A percentile compares a stretch with the other conserved stretches of the same genome.
These are phyloP conservation scores for Grammomys surdaster DNA, from an alignment of 2,113 vertebrate species.

Conservation along the genomic window DNA sequence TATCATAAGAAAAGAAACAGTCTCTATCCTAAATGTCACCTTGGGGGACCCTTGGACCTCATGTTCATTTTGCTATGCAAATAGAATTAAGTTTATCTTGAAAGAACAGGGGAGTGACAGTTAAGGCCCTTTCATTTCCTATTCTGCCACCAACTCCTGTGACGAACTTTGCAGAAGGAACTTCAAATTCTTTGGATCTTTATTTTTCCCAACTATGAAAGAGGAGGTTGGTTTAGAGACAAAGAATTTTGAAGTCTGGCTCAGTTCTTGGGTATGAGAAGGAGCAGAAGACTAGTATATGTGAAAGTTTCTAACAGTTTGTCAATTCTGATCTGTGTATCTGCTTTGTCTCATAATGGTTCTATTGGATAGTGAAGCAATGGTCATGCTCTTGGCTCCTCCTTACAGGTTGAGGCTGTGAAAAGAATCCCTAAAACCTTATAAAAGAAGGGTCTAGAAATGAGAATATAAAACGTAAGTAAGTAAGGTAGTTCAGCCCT, in stretches of 20 bases:
- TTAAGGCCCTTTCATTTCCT: slow-evolving; percentile 57
- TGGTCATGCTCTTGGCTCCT: not conserved
- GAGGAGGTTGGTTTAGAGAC: not conserved
- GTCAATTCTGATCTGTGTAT: not conserved
- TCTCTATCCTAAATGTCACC: slow-evolving; percentile 70
- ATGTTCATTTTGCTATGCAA: slow-evolving; percentile 78
- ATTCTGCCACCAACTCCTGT: slow-evolving; percentile 41
- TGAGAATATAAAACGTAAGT: not conserved
- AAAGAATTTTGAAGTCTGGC: not conserved
- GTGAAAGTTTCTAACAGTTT: slow-evolving; percentile 1
- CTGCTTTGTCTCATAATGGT: not conserved
- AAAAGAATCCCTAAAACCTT: not conserved
- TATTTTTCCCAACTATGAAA: slow-evolving; percentile 60
- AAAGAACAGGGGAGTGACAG: slow-evolving; percentile 58
- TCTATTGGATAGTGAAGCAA: not conserved
- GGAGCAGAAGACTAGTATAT: not conserved
- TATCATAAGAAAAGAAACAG: slow-evolving; percentile 60
- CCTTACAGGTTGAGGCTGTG: slow-evolving; percentile 16
- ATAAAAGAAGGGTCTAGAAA: not conserved
- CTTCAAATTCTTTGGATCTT: slow-evolving; percentile 49
- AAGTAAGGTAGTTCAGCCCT: not conserved
- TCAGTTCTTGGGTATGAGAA: not conserved
- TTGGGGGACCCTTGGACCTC: slow-evolving; percentile 64
- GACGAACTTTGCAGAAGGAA: slow-evolving; percentile 7
- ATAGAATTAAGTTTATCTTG: slow-evolving; percentile 82